Base-by-base conservation (phyloP, 2,797 vertebrate species). In the Lerista edwardsae region DNA sequence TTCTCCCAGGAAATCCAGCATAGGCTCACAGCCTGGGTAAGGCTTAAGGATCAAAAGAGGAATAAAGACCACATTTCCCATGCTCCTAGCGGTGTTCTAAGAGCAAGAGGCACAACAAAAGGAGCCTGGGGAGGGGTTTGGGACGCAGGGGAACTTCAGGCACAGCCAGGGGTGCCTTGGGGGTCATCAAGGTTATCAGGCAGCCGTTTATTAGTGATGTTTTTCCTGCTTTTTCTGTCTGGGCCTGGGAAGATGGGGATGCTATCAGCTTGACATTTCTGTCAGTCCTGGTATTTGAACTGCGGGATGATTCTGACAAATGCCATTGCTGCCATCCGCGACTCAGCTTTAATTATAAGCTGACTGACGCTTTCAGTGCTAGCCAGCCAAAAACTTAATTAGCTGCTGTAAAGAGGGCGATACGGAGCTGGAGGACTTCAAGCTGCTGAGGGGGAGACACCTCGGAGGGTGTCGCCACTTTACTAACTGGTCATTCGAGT, bases 191-290 rank as follows among this genome's bases (percentile, higher is more conserved):
- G 98, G 97, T 98, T 98, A 98, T 97, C 97, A 93, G 95, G 89
- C 92, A 96, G 95, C 95, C 96, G 96, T 97, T 97, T 96, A 96
- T 96, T 96, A 96, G 95, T 93, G 94, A 95, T 93, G 84, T 91
- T 93, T 91, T 86, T 90, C 84, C 87, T 91, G 83, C 75, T 94
- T 91, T 94, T 86, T 83, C 89, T 93, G 76, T 78, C 86, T 92
- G 93, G 92, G 90, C 80, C 68, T 59, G 91, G 92, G 86, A 95
- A 93, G 95, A 89, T 90, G 95, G 94, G 91, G 92, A 90, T 85
- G 94, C 96, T 98, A 98, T 98, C 98, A 96, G 96, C 94, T 96
- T 98, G 98, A 98, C 98, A 99, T 99, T 99, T 98, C 96, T 97
- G 97, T 97, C 97, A 97, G 96, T 96, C 95, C 94, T 96, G 97